Conservation (phyloP, 2,888 invertebrate genomes). For the Nesidiocoris tenuis region DNA sequence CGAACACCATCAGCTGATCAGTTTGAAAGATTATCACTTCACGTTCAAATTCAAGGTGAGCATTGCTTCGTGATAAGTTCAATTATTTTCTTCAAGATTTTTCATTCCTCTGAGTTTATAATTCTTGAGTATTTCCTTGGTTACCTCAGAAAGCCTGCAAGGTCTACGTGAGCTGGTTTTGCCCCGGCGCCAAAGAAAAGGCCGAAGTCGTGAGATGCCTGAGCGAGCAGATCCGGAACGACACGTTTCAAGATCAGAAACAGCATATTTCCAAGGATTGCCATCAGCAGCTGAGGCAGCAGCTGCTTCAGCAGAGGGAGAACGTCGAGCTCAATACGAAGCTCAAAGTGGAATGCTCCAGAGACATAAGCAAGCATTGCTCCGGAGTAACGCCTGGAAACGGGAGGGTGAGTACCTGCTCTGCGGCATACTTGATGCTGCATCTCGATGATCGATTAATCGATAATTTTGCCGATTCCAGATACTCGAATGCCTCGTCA, state of each 20-base stretch:
- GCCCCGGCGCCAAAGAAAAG: constrained; percentile 70
- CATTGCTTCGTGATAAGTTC: not conserved
- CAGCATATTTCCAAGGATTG: constrained; percentile 85
- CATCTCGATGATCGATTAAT: no score
- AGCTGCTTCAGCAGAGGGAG: constrained; percentile 89
- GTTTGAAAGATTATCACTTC: constrained; percentile 89
- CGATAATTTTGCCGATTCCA: no score
- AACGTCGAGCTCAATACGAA: constrained; percentile 81
- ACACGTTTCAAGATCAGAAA: constrained; percentile 72
- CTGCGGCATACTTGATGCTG: no score
- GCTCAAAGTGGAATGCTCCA: constrained; percentile 76
- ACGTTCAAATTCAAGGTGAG: constrained; percentile 80
- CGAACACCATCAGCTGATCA: constrained; percentile 94
- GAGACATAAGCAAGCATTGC: constrained; percentile 76
- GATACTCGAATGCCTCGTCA: constrained; percentile 77
- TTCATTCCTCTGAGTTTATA: not conserved
- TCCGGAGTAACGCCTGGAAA: constrained; percentile 67
- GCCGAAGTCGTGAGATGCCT: constrained; percentile 70
- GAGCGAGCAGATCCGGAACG: constrained; percentile 87
- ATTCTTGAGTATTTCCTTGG: no score
- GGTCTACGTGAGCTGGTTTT: constrained; percentile 67
- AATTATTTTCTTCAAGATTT: not conserved
- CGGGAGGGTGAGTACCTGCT: constrained; percentile 59
- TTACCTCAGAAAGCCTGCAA: constrained; percentile 77
- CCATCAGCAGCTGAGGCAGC: constrained; percentile 84